Base-by-base conservation (phyloP, 2,113 vertebrate species). In the Okapia johnstoni region DNA sequence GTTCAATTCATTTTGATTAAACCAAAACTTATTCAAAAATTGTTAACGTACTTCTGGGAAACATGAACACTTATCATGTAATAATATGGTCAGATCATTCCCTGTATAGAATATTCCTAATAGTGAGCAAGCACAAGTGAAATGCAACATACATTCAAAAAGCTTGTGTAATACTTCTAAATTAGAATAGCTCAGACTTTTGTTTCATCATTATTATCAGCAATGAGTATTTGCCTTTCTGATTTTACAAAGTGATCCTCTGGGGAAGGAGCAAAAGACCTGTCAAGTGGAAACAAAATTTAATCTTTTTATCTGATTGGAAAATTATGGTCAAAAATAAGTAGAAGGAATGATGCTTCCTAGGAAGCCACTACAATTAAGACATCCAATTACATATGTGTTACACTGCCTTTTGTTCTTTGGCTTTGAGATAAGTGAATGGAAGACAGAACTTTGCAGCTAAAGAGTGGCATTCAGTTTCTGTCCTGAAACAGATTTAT, bases 401-500 rank as follows among this genome's bases (percentile, higher is more conserved):
- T 93, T 58, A 26, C 16, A 10, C 50, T 79, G 14, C 3, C 19
- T 93, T 94, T 97, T 96, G 52, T n/a, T 28, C 81, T 95, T 89
- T 97, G 86, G 7, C 48, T 94, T 95, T 79, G 66, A 57, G 10
- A 66, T 55, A 85, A 88, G 54, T 92, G 50, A 96, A 70, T 79
- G 28, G 15, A 58, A 89, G 85, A 46, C 2, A 96, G 84, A 96
- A 60, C 28, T 46, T 43, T 2, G 0, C 1, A 14, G 25, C 57
- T 92, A 79, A 76, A 92, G 28, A 14, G 6, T 48, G 36, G 13
- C 21, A 50, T 88, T 92, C 66, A 48, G 36, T 52, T 79, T 92
- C 43, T 93, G 21, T 58, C 43, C 25, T 76, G 73, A 97, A 96
- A 88, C 14, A 80, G 90, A 54, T 89, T 60, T 89, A 70, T 94